Percentiles rank a stretch among this genome's conserved stretches.
Conservation (phyloP, 2,797 vertebrate species). For the Lutjanus argentimaculatus region DNA sequence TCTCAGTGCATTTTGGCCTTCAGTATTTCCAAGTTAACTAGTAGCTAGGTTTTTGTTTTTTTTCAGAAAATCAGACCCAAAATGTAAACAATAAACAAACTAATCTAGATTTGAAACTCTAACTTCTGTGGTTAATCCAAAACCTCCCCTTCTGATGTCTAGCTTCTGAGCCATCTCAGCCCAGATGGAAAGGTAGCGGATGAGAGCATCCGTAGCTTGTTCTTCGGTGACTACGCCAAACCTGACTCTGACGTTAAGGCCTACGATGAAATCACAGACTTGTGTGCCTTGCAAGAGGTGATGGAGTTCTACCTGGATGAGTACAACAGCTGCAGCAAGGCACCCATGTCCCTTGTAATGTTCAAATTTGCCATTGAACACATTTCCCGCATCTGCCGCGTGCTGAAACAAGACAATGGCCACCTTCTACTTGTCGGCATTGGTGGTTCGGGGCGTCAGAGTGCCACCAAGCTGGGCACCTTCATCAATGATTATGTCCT, state of each 20-base stretch:
- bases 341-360: conserved; percentile 95
- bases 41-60: too few relatives aligned
- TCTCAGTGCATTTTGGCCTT: too few relatives aligned
- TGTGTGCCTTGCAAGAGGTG: conserved; percentile 83
- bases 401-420: conserved; percentile 93
- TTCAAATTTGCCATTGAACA: conserved; percentile 96
- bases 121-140: conserved; percentile 46
- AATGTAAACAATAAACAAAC: neutral
- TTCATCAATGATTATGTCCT: conserved; percentile 91
- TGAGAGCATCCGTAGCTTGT: conserved; percentile 90
- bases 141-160: conserved; percentile 17
- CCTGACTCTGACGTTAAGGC: conserved; percentile 83
- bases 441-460: conserved; percentile 93
- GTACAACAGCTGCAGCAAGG: conserved; percentile 93
- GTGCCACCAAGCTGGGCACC: conserved; percentile 90
- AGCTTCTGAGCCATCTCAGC: conserved; percentile 92
- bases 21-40: too few relatives aligned
- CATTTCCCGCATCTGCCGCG: conserved; percentile 94
- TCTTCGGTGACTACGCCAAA: conserved; percentile 93
- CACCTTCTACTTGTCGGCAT: conserved; percentile 93
- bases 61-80: neutral
- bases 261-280: conserved; percentile 93
- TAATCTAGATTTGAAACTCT: neutral
- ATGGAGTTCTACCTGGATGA: conserved; percentile 95
- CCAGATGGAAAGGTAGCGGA: conserved; percentile 87